A percentile compares a stretch with the other conserved stretches of the same genome.
Evolutionary conservation across 2,113 vertebrate species (phyloP).

Genomic region (Larimichthys polyactis): DNA sequence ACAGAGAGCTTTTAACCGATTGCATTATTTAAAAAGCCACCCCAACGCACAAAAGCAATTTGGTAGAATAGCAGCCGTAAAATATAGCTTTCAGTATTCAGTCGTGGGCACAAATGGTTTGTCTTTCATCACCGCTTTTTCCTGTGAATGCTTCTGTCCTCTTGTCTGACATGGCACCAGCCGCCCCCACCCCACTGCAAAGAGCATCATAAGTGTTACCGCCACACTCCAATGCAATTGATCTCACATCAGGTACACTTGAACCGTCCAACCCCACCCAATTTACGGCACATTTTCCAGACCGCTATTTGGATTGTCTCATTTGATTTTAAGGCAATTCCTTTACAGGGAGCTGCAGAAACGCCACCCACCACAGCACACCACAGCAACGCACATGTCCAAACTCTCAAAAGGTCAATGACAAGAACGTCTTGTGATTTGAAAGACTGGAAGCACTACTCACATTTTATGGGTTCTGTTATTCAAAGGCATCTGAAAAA

Average conservation of each 20-base stretch:
- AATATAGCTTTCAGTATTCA: slow-evolving; percentile 77
- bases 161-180: slow-evolving; percentile 70
- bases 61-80: slow-evolving; percentile 79
- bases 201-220: slow-evolving; percentile 70
- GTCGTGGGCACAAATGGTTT: slow-evolving; percentile 77
- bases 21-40: slow-evolving; percentile 85
- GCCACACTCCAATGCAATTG: slow-evolving; percentile 74
- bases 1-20: slow-evolving; percentile 84
- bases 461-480: slow-evolving; percentile 1
- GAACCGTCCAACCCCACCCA: slow-evolving; percentile 60
- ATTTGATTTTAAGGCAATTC: slow-evolving; percentile 34
- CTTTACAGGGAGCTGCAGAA: slow-evolving; percentile 1
- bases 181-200: slow-evolving; percentile 53
- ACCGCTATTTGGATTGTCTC: slow-evolving; percentile 29
- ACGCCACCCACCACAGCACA: slow-evolving; percentile 19
- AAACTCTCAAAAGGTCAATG: slow-evolving; percentile 25
- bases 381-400: not conserved
- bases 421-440: slow-evolving; percentile 1
- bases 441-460: not conserved
- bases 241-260: slow-evolving; percentile 70
- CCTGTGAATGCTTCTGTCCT: slow-evolving; percentile 69
- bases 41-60: slow-evolving; percentile 84
- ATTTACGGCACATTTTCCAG: slow-evolving; percentile 35
- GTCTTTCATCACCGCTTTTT: slow-evolving; percentile 70
- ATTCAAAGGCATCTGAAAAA: slow-evolving; percentile 23